Conservation (phyloP, 2,113 vertebrate genomes). For the Phylloscopus whistleri region DNA sequence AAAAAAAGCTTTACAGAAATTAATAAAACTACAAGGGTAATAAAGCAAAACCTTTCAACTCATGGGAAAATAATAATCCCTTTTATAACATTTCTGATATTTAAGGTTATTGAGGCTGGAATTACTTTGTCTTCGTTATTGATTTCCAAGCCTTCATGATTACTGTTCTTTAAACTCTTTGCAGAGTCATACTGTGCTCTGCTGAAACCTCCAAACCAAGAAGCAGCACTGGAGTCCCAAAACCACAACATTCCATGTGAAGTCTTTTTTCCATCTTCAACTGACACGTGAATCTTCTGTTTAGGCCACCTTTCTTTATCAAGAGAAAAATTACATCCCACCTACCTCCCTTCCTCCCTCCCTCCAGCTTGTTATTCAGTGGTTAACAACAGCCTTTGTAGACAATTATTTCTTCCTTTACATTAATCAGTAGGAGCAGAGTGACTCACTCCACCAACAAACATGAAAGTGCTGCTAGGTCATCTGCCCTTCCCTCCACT, state of each 20-base stretch:
- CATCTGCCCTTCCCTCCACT: background rate
- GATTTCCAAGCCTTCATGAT: conserved; percentile 1
- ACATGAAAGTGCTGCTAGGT: background rate
- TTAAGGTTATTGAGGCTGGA: background rate
- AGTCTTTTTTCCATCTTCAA: background rate
- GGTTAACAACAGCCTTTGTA: background rate
- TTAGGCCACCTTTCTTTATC: background rate
- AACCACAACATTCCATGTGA: background rate
- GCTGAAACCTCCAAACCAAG: background rate
- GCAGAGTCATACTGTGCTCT: background rate
- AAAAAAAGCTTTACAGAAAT: background rate
- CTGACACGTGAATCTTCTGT: background rate
- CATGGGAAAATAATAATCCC: background rate
- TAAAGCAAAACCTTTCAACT: conserved; percentile 7
- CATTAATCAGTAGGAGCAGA: background rate
- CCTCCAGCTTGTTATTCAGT: background rate
- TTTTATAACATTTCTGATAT: conserved; percentile 28
- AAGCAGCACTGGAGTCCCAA: background rate
- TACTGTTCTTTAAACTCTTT: background rate
- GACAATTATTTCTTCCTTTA: background rate
- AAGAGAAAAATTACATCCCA: background rate
- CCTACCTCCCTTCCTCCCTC: background rate
- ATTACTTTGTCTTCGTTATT: background rate
- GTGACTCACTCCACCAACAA: background rate
- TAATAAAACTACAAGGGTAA: conserved; percentile 5